These are phyloP conservation scores for Porites lutea DNA, from an alignment of 64 coral and sea anemone species.

Conservation along the genomic window DNA sequence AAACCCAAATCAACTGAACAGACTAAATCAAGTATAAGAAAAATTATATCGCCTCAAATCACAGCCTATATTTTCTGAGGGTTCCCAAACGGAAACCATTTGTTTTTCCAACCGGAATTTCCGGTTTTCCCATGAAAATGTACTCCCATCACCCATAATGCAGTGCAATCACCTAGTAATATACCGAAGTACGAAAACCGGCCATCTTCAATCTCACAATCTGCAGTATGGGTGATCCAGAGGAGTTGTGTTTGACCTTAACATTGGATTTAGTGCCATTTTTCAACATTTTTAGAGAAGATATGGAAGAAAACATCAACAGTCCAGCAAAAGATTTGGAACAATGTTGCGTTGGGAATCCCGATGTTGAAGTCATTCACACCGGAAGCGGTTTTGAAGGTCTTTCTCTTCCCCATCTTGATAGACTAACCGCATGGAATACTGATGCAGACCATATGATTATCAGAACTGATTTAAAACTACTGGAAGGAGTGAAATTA, in stretches of 20 bases:
- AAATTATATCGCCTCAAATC: too few species aligned
- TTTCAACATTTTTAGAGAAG: slow-evolving; percentile 80
- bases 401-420: slow-evolving; percentile 74
- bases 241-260: slow-evolving; percentile 34
- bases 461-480: slow-evolving; percentile 65
- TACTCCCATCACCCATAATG: too few species aligned
- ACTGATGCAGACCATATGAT: slow-evolving; percentile 93
- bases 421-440: slow-evolving; percentile 48
- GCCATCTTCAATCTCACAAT: too few species aligned
- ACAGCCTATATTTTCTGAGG: too few species aligned
- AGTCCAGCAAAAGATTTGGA: slow-evolving; percentile 60
- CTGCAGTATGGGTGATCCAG: slow-evolving; percentile 17
- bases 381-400: slow-evolving; percentile 79
- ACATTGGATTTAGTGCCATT: slow-evolving; percentile 70
- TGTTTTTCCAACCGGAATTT: too few species aligned
- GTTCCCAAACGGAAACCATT: too few species aligned
- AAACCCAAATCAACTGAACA: too few species aligned
- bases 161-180: too few species aligned
- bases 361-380: slow-evolving; percentile 76
- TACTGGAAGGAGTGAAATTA: slow-evolving; percentile 26
- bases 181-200: too few species aligned
- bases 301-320: slow-evolving; percentile 53
- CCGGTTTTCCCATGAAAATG: too few species aligned
- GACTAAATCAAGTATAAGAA: too few species aligned
- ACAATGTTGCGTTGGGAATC: slow-evolving; percentile 26